Evolutionary conservation across 2,113 vertebrate genomes (phyloP).

Genomic region (Haplochromis vanheusdeni): DNA sequence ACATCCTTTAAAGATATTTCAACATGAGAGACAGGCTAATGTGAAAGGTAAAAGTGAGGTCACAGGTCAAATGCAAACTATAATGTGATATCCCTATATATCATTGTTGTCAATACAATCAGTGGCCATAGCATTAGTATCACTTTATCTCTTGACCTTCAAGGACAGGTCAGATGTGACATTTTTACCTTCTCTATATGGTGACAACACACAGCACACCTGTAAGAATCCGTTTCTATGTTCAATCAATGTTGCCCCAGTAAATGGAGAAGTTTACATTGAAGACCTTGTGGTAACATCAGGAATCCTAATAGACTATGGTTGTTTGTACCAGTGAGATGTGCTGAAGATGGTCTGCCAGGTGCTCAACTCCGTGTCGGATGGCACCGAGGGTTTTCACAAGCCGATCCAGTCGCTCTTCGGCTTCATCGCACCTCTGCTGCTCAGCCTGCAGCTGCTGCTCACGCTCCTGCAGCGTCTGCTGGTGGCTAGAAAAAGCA

Average conservation of each 20-base stretch:
- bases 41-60: background rate
- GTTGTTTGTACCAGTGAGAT: conserved; percentile 62
- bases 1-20: background rate
- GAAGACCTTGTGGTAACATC: background rate
- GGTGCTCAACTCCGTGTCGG: conserved; percentile 72
- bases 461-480: conserved; percentile 57
- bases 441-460: conserved; percentile 57
- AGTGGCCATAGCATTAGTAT: background rate
- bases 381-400: conserved; percentile 31
- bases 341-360: conserved; percentile 72
- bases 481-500: conserved; percentile 56
- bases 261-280: background rate
- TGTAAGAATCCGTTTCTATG: background rate
- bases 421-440: conserved; percentile 40
- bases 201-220: background rate
- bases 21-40: background rate
- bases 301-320: background rate
- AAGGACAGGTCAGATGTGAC: background rate
- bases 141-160: background rate
- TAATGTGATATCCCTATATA: background rate
- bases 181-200: background rate
- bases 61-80: background rate
- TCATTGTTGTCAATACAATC: background rate
- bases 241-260: background rate
- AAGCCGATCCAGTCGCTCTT: conserved; percentile 63